Evolutionary conservation across 1,140 invertebrate species (phyloP).

Genomic region (Temnothorax longispinosus): DNA sequence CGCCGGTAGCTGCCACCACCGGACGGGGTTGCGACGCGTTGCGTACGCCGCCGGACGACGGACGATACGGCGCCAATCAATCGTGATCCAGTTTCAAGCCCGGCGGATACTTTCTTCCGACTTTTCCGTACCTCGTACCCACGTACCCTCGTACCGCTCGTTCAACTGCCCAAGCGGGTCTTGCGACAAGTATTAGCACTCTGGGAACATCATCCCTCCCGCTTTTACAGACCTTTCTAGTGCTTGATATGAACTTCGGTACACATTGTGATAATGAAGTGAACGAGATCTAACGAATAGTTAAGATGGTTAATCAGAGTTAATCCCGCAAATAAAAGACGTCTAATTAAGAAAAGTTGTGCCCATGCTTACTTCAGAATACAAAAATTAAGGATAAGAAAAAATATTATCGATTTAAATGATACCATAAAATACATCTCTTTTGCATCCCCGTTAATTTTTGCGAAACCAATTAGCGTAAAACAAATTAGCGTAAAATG

Average conservation of each 20-base stretch:
- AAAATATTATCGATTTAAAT: neutral
- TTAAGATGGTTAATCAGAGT: neutral
- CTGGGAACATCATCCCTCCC: neutral
- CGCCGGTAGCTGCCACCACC: slow-evolving; percentile 63
- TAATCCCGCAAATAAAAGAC: neutral
- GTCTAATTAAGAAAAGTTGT: neutral
- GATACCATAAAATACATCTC: neutral
- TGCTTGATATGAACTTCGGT: neutral
- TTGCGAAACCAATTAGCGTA: neutral
- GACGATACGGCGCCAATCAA: slow-evolving; percentile 61
- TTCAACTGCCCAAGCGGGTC: slow-evolving; percentile 15
- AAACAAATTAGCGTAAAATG: neutral
- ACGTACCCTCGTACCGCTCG: neutral
- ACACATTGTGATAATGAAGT: neutral
- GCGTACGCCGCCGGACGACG: slow-evolving; percentile 20
- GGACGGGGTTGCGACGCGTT: slow-evolving; percentile 6
- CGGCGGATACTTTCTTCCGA: slow-evolving; percentile 35
- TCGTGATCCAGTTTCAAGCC: slow-evolving; percentile 58
- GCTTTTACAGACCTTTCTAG: slow-evolving; percentile 9
- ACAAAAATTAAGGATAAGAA: neutral
- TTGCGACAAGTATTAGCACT: slow-evolving; percentile 18
- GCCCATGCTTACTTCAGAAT: neutral
- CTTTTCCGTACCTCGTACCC: neutral
- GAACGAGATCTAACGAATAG: neutral
- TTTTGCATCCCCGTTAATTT: neutral